Conservation (phyloP, 2,113 vertebrate species). For the Trichechus manatus region DNA sequence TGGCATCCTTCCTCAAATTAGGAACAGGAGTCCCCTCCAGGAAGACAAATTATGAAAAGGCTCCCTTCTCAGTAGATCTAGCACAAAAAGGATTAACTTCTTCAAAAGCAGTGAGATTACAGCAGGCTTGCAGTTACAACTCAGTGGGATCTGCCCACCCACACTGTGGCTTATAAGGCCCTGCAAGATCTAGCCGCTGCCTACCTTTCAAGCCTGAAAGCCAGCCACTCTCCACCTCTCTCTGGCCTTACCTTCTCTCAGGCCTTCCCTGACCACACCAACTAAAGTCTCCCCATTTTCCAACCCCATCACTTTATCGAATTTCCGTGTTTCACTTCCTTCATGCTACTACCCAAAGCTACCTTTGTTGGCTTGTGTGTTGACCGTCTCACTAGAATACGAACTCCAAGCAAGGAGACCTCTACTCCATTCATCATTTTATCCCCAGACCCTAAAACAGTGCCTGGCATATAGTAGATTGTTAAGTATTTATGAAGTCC, state of each 20-base stretch:
- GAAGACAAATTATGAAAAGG: not conserved
- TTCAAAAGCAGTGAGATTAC: not conserved
- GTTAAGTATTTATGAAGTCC: not conserved
- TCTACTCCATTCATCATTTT: not conserved
- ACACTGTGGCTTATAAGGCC: accelerated
- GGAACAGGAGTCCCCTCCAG: not conserved
- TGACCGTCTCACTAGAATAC: not conserved
- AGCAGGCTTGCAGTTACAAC: not conserved
- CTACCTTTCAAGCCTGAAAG: not conserved
- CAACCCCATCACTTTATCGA: not conserved
- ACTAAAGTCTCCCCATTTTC: accelerated
- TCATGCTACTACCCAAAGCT: not conserved
- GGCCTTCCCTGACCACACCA: not conserved
- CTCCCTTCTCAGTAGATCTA: not conserved
- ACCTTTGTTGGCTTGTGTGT: not conserved
- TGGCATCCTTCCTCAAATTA: not conserved
- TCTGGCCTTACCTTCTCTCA: not conserved
- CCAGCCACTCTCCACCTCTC: too few relatives aligned
- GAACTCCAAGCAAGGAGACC: not conserved
- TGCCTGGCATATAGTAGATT: not conserved
- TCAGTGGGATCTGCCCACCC: not conserved
- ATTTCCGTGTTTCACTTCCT: not conserved
- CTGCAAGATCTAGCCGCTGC: too few relatives aligned
- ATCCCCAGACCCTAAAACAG: not conserved
- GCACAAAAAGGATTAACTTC: not conserved